phyloP scores from a whole-genome alignment of 2,888 invertebrate species.

The Drosophila austrosaltans region DNA sequence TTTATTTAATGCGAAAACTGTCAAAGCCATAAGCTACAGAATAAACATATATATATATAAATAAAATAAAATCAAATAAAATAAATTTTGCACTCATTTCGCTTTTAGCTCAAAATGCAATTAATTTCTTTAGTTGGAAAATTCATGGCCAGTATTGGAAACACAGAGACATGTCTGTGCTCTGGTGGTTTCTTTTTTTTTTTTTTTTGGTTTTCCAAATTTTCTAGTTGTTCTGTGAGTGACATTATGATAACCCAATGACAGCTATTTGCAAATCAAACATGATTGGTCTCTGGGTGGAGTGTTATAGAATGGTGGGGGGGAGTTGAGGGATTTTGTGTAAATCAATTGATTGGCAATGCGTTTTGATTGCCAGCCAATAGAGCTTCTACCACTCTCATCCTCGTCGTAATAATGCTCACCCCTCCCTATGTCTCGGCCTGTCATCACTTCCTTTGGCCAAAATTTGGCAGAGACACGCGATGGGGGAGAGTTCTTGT shows the following conservation, averaged over 20 bases:
- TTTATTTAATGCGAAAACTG: background rate
- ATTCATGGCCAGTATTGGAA: background rate
- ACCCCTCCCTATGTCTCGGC: conserved; percentile 12
- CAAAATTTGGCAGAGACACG: conserved; percentile 55
- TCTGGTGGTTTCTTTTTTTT: conserved; percentile 1
- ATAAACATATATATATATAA: background rate
- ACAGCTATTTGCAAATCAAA: conserved; percentile 69
- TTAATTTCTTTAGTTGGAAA: conserved; percentile 11
- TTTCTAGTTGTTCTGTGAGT: conserved; percentile 28
- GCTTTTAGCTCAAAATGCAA: conserved; percentile 16
- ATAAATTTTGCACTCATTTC: background rate
- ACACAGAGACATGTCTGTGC: background rate
- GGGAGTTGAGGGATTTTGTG: conserved; percentile 39
- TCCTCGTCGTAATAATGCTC: background rate
- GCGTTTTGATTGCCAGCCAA: conserved; percentile 69
- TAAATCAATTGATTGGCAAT: conserved; percentile 76
- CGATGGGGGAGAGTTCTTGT: conserved; percentile 40
- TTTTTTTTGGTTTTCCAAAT: background rate
- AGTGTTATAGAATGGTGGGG: background rate
- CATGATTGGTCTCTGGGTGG: conserved; percentile 26
- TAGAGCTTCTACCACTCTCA: conserved; percentile 9
- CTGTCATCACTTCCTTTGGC: conserved; percentile 7
- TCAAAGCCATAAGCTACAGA: background rate
- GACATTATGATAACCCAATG: conserved; percentile 62
- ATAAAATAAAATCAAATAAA: conserved; percentile 5